phyloP scores from a whole-genome alignment of 2,113 vertebrate species.

The Cryptomyrus ogoouensis region DNA sequence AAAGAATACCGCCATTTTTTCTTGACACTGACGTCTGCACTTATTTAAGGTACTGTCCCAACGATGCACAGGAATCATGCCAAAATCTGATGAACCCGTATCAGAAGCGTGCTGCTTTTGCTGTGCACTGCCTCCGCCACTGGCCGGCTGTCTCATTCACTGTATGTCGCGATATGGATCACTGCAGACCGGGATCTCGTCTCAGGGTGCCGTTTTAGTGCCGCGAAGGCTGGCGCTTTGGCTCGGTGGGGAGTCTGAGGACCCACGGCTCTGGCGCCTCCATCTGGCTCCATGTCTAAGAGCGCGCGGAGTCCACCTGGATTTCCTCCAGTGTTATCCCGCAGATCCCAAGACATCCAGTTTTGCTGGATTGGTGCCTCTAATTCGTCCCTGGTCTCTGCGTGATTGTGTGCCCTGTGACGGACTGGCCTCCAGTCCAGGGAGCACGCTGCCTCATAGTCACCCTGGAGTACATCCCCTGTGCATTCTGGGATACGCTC shows the following conservation, averaged over 20 bases:
- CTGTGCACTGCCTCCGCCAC: background rate
- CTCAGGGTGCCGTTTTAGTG: background rate
- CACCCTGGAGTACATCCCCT: background rate
- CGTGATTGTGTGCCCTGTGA: background rate
- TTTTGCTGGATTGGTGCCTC: background rate
- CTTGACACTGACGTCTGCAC: background rate
- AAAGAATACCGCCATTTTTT: background rate
- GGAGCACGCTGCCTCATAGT: background rate
- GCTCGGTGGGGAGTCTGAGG: background rate
- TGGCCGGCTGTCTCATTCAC: background rate
- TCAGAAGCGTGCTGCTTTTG: background rate
- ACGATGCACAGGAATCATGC: background rate
- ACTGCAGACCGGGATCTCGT: background rate
- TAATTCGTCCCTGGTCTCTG: background rate
- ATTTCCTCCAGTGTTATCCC: background rate
- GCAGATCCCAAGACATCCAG: background rate
- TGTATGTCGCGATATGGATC: background rate
- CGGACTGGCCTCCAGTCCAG: background rate
- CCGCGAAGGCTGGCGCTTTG: background rate
- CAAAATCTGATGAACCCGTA: background rate
- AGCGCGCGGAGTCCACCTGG: background rate
- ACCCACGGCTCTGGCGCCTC: background rate
- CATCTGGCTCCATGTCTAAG: background rate
- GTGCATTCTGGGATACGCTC: background rate
- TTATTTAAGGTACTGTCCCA: background rate